A percentile compares a stretch with the other conserved stretches of the same genome.
Conservation (phyloP, 2,113 vertebrate species). For the Labrus mixtus region DNA sequence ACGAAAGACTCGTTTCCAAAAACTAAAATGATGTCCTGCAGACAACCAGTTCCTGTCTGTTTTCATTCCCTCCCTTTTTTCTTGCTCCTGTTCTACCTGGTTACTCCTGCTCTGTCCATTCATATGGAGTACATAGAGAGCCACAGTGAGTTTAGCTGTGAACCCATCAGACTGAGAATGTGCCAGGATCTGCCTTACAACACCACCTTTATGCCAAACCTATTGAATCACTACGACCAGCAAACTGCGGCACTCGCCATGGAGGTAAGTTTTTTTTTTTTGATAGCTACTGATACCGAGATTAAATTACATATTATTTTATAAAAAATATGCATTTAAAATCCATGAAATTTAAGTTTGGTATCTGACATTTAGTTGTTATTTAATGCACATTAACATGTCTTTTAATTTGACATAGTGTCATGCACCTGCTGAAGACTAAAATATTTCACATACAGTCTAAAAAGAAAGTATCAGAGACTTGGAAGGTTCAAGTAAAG, state of each 20-base stretch:
- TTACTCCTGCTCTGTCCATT: conserved; percentile 70
- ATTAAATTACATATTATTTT: conserved; percentile 4
- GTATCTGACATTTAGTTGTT: not conserved
- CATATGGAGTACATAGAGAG: conserved; percentile 79
- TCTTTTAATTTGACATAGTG: conserved; percentile 27
- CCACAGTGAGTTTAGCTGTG: conserved; percentile 96
- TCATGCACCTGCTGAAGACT: conserved; percentile 31
- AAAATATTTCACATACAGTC: conserved; percentile 30
- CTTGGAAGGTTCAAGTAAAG: conserved; percentile 3
- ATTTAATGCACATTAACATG: not conserved
- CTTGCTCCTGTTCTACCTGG: conserved; percentile 61
- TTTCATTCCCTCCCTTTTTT: conserved; percentile 28
- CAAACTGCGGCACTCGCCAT: conserved; percentile 96
- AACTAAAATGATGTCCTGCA: conserved; percentile 8
- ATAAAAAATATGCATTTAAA: not conserved
- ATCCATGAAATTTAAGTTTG: not conserved
- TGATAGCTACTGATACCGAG: conserved; percentile 12
- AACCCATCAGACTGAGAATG: conserved; percentile 96
- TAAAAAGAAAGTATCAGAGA: not conserved
- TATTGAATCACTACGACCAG: conserved; percentile 98
- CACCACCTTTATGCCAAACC: conserved; percentile 98
- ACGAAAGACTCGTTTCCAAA: conserved; percentile 32
- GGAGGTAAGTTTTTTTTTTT: conserved; percentile 88
- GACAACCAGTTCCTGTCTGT: conserved; percentile 19
- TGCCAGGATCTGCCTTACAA: conserved; percentile 98